Evolutionary conservation across 53 echinoderm and acorn worm species (phyloP), one percentile per base, ranked within the genome.

Genomic region (Hippasteria phrygiana): DNA sequence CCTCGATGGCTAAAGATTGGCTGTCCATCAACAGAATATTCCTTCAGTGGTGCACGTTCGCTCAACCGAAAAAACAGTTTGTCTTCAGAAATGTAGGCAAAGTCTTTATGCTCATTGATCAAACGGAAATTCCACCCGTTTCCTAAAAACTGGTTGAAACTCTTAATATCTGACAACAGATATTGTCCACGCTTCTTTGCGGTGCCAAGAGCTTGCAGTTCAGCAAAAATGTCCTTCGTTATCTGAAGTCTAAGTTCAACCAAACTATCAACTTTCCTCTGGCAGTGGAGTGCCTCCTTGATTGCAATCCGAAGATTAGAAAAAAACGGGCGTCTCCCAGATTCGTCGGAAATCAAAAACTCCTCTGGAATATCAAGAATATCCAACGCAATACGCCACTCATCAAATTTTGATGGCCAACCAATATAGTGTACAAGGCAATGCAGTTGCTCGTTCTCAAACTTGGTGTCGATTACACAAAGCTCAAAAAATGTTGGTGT

Each of bases 241-340:
- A 74, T 59, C 34, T 83, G 91, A 10, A 90, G 39, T 33, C 91
- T 54, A 26, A 90, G 71, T 56, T 91, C 91, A 66, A 91, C 91
- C n/a, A 91, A 64, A 48, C 91, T 91, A 56, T 91, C 90, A 22
- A 74, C 85, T 54, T 94, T 89, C 40, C 91, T 83, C 66, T 91
- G 89, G 70, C 94, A 82, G 51, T 89, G 94, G 34, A 91, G 78
- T 59, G 91, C 84, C 76, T 94, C 91, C 65, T 94, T 91, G 36
- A 91, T 76, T n/a, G 89, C 42, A 66, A 88, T 69, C 54, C 89
- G 73, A 24, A 86, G 46, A 62, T 89, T 67, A 50, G 42, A 39
- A 42, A 84, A 67, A 89, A 93, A 91, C 43, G 77, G 41, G 34
- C 84, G 6, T 63, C 43, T 59, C n/a, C 74, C 43, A 46, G 35